These are phyloP conservation scores for Gymnopithys bicolor DNA, from an alignment of 2,797 vertebrate species.

Conservation along the genomic window DNA sequence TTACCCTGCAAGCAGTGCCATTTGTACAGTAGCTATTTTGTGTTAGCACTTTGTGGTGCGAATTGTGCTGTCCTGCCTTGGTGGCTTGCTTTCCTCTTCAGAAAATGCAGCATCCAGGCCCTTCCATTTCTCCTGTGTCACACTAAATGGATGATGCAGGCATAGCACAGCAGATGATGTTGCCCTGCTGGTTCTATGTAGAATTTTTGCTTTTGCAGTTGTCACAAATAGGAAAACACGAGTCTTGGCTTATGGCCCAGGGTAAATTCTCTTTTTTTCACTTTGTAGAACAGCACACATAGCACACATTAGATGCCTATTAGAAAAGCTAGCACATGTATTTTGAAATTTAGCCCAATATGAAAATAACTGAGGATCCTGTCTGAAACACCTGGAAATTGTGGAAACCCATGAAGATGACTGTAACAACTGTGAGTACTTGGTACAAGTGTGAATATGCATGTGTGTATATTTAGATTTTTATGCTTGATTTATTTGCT, in stretches of 20 bases:
- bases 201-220: not conserved
- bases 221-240: not conserved
- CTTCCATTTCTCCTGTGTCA: not conserved
- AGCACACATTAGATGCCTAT: not conserved
- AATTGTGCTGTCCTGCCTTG: not conserved
- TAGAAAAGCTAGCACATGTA: not conserved
- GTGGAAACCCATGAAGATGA: not conserved
- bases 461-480: not conserved
- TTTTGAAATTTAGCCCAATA: not conserved
- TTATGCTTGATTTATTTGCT: not conserved
- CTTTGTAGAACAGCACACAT: not conserved
- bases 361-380: not conserved
- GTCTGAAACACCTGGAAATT: not conserved
- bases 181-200: not conserved
- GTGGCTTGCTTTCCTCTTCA: not conserved
- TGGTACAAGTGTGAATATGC: not conserved
- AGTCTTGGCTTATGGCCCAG: not conserved
- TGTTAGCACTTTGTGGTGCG: not conserved
- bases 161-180: not conserved
- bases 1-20: not conserved
- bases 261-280: not conserved
- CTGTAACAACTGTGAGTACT: not conserved
- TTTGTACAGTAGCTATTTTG: not conserved
- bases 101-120: not conserved
- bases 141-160: not conserved